phyloP scores from a whole-genome alignment of 2,797 vertebrate genomes.

The Gymnopithys bicolor region DNA sequence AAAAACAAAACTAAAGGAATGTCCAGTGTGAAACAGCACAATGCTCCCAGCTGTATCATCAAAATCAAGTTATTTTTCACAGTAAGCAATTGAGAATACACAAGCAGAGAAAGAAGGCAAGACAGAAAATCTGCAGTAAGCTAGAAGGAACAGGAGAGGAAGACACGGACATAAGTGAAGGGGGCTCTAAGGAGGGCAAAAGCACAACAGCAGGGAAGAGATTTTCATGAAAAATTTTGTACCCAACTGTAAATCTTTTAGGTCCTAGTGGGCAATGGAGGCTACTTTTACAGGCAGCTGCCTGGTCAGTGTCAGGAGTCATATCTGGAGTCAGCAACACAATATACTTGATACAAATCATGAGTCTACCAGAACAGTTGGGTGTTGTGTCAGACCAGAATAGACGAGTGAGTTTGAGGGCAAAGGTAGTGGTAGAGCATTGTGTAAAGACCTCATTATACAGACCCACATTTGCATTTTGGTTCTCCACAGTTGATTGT shows the following conservation, averaged over 20 bases:
- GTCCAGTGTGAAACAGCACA: not conserved
- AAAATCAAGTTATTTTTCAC: not conserved
- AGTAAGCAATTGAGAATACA: not conserved
- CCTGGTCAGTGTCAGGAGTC: not conserved
- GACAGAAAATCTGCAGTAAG: not conserved
- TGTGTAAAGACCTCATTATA: not conserved
- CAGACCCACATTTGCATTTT: not conserved
- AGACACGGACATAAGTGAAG: not conserved
- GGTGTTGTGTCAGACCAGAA: not conserved
- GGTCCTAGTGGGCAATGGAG: not conserved
- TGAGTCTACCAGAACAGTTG: accelerated
- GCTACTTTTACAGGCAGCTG: not conserved
- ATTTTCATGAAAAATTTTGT: not conserved
- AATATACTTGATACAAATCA: not conserved
- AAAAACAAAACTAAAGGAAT: not conserved
- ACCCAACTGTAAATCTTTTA: not conserved
- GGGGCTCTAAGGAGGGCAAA: not conserved
- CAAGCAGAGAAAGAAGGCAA: not conserved
- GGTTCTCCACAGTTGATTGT: not conserved
- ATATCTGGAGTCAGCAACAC: not conserved
- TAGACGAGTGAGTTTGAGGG: not conserved
- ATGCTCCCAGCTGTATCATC: not conserved
- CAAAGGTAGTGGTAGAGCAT: not conserved
- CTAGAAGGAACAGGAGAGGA: not conserved
- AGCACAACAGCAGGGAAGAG: accelerated